A percentile compares a stretch with the other conserved stretches of the same genome.
phyloP scores from a whole-genome alignment of 2,113 vertebrate genomes.

The Perca schrenkii region DNA sequence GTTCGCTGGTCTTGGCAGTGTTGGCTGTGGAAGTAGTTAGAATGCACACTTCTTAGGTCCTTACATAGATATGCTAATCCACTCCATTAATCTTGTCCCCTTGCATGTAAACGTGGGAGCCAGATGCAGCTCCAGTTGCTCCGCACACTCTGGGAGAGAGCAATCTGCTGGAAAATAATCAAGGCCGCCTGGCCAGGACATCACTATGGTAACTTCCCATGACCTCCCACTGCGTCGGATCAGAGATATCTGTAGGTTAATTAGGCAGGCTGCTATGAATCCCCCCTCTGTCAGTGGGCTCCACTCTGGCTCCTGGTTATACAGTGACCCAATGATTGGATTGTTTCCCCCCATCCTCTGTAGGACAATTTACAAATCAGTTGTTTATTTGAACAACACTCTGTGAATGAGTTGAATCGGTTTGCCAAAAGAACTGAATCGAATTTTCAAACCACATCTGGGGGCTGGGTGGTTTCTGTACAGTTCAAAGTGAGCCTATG shows the following conservation, averaged over 20 bases:
- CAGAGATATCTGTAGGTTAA: constrained; percentile 85
- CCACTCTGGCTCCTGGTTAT: constrained; percentile 76
- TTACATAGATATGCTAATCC: constrained; percentile 87
- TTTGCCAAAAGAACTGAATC: constrained; percentile 4
- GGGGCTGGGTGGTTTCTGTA: not conserved
- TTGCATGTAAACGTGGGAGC: constrained; percentile 85
- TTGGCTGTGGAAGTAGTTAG: constrained; percentile 79
- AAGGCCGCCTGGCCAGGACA: constrained; percentile 86
- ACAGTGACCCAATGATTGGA: constrained; percentile 78
- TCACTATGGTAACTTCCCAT: constrained; percentile 84
- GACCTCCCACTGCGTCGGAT: constrained; percentile 73
- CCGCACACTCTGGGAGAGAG: constrained; percentile 83
- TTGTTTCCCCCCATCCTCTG: constrained; percentile 66
- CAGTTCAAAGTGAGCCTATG: constrained; percentile 1
- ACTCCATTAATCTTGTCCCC: constrained; percentile 88
- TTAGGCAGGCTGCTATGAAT: constrained; percentile 85
- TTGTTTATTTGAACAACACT: constrained; percentile 27
- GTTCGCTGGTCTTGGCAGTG: constrained; percentile 59
- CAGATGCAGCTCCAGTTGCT: constrained; percentile 91
- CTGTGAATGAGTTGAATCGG: not conserved
- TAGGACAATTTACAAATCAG: constrained; percentile 63
- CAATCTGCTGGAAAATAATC: constrained; percentile 88
- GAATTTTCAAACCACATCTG: not conserved
- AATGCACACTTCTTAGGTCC: constrained; percentile 81
- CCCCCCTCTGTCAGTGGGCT: constrained; percentile 74